Base-by-base conservation (phyloP, 92 coral and sea anemone genomes). In the Zoanthus gigantus region DNA sequence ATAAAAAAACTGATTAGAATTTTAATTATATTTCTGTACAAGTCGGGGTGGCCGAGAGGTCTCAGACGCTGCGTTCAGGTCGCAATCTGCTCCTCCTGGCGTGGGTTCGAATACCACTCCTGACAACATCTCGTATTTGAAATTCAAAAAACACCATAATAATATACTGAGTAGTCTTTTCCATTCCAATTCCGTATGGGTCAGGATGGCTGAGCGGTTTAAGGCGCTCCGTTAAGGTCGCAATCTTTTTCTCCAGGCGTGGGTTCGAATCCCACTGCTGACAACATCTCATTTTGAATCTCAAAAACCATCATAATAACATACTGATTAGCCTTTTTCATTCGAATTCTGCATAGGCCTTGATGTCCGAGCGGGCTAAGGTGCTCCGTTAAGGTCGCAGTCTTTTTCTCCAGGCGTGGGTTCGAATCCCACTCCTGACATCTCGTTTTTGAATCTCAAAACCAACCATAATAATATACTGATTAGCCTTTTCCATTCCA, bases 11-110 rank as follows among this genome's bases (percentile, higher is more conserved):
- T n/a, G n/a, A n/a, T n/a, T n/a, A n/a, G n/a, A n/a, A n/a, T n/a
- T n/a, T n/a, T n/a, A n/a, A n/a, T n/a, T 23, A 23, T 23, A 23
- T 0, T 23, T 23, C 23, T 23, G 23, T 23, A 23, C 23, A 23
- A 0, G 42, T 34, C 42, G 0, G 42, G 42, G 94, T 96, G 98
- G 98, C 98, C 98, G 98, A 96, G 98, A 98, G 98, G 98, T 94
- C 98, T 94, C 94, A 96, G 98, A 98, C 98, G 98, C 98, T 96
- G 98, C 98, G 98, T 96, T 96, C 98, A 96, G 98, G 98, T 96
- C 98, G 98, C 98, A 96, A 98, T 96, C 98, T 93, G 93, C 95
- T 90, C 90, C 84, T 94, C 96, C 93, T 91, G 98, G 98, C 98
- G 98, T 96, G 98, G 98, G 98, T 96, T 96, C 98, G 98, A 34